Conservation (phyloP, 2,888 invertebrate species). For the Nymphalis urticae region DNA sequence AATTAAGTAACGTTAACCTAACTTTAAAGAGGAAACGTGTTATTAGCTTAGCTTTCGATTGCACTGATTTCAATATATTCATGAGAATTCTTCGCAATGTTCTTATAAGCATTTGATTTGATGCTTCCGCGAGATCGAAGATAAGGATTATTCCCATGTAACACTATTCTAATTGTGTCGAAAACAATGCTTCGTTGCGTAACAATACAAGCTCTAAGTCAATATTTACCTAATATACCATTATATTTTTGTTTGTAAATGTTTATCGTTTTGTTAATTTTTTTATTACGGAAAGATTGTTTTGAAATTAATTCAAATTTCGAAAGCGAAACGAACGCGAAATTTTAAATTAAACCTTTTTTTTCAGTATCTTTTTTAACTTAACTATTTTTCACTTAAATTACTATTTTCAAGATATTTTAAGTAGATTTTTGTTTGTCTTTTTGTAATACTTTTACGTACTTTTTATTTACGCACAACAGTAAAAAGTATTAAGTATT, state of each 20-base stretch:
- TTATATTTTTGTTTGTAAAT: not conserved
- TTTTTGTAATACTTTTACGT: too few species aligned
- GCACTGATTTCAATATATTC: constrained; percentile 24
- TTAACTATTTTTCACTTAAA: too few species aligned
- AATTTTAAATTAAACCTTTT: too few species aligned
- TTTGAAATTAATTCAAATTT: too few species aligned
- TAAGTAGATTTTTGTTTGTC: too few species aligned
- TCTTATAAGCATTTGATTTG: constrained; percentile 21
- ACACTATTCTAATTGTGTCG: constrained; percentile 20
- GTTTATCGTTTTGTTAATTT: not conserved
- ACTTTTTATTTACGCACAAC: too few species aligned
- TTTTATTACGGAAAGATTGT: too few species aligned
- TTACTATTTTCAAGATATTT: too few species aligned
- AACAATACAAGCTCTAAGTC: constrained; percentile 12
- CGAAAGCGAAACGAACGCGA: too few species aligned
- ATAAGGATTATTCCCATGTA: constrained; percentile 37
- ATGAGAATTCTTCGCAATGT: constrained; percentile 27
- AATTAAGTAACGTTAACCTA: constrained; percentile 2
- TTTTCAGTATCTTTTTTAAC: too few species aligned
- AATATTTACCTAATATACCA: constrained; percentile 24
- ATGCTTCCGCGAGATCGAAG: constrained; percentile 39
- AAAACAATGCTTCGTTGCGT: constrained; percentile 27
- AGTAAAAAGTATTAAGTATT: too few species aligned
- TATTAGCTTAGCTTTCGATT: constrained; percentile 37
- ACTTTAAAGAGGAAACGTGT: not conserved